Percentiles rank a stretch among this genome's conserved stretches.
These are phyloP conservation scores for Empidonax alnorum DNA, from an alignment of 2,113 vertebrate species.

Conservation along the genomic window DNA sequence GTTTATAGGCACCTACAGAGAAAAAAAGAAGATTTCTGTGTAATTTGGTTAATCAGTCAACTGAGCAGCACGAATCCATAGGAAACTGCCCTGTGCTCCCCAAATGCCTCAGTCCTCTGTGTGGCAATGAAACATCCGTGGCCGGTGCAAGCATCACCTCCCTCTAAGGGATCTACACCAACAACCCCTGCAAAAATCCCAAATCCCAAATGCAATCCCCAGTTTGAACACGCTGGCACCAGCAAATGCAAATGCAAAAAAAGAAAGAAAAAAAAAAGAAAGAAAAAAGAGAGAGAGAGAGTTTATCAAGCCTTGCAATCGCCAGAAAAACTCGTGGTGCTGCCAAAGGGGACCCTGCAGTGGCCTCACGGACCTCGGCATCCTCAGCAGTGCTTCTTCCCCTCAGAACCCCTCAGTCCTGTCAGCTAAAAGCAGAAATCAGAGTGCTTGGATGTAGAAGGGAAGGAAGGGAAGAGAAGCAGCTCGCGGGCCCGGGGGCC, in stretches of 20 bases:
- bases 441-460: rapidly evolving
- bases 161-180: rapidly evolving
- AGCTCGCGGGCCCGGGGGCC: background rate
- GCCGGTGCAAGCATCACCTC: background rate
- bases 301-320: background rate
- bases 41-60: background rate
- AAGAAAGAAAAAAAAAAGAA: too few species aligned
- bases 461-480: background rate
- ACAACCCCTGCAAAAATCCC: background rate
- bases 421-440: background rate
- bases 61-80: background rate
- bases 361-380: rapidly evolving
- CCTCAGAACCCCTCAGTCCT: background rate
- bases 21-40: background rate
- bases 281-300: too few species aligned
- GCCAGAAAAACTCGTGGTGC: background rate
- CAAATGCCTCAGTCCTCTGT: rapidly evolving
- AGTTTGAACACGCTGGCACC: rapidly evolving
- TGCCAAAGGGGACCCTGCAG: background rate
- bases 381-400: rapidly evolving
- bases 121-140: rapidly evolving
- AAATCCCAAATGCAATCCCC: background rate
- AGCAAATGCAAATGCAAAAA: background rate
- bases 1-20: background rate
- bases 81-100: background rate